phyloP scores from a whole-genome alignment of 2,888 invertebrate genomes.

The Spialia ferax region DNA sequence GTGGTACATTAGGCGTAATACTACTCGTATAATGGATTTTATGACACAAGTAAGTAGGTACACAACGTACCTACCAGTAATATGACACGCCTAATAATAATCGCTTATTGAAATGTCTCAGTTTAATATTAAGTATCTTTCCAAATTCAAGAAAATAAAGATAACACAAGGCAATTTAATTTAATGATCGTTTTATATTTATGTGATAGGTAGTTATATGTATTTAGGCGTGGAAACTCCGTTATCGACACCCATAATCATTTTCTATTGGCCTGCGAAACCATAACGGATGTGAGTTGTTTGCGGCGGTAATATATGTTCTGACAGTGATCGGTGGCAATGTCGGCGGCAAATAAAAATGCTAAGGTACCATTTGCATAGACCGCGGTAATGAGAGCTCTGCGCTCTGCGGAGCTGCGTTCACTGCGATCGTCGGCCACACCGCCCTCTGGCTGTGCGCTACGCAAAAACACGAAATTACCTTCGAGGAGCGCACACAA shows the following conservation, averaged over 20 bases:
- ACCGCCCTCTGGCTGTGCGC: constrained; percentile 52
- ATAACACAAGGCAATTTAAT: constrained; percentile 6
- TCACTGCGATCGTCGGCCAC: constrained; percentile 49
- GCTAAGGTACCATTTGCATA: constrained; percentile 81
- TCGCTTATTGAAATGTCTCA: background rate
- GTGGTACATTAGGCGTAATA: no score
- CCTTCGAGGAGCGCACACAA: constrained; percentile 51
- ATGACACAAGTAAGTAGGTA: no score
- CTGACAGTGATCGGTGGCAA: constrained; percentile 74
- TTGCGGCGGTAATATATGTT: constrained; percentile 78
- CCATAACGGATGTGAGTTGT: constrained; percentile 81
- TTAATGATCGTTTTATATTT: constrained; percentile 1
- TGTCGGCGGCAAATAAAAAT: constrained; percentile 75
- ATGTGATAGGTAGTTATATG: constrained; percentile 1
- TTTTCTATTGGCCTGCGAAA: constrained; percentile 76
- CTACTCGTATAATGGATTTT: no score
- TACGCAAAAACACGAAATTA: constrained; percentile 52
- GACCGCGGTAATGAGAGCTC: constrained; percentile 63
- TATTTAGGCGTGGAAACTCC: constrained; percentile 52
- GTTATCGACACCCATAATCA: constrained; percentile 79
- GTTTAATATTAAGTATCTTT: constrained; percentile 1
- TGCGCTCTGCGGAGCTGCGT: constrained; percentile 43
- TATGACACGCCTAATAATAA: background rate
- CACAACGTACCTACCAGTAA: no score
- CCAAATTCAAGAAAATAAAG: constrained; percentile 1